phyloP scores from a whole-genome alignment of 92 coral and sea anemone species.

The Porites evermanni region DNA sequence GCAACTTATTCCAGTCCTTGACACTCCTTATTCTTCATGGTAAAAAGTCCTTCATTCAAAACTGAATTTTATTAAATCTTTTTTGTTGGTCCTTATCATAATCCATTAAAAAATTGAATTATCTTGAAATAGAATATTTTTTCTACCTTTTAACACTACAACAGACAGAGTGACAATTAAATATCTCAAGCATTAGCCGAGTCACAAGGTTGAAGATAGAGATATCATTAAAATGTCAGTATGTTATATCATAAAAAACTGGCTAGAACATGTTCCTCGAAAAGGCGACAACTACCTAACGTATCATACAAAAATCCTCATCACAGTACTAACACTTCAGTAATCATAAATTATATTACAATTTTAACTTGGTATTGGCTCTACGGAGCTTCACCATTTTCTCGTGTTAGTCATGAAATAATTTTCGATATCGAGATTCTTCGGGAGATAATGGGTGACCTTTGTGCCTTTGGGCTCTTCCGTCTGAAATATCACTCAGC shows the following conservation, averaged over 20 bases:
- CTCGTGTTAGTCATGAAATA: conserved; percentile 47
- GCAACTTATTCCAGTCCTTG: too few relatives aligned
- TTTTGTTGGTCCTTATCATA: neutral
- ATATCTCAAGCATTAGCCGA: neutral
- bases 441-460: conserved; percentile 38
- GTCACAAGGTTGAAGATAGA: conserved; percentile 22
- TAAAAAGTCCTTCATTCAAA: too few relatives aligned
- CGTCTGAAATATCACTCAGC: conserved; percentile 17
- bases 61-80: neutral
- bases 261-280: neutral
- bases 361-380: neutral
- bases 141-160: neutral
- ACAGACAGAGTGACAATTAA: conserved; percentile 27
- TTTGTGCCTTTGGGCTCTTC: conserved; percentile 4
- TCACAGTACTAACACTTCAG: neutral
- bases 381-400: neutral
- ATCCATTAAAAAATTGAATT: neutral
- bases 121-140: neutral
- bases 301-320: neutral
- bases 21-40: too few relatives aligned
- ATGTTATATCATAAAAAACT: neutral
- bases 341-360: neutral
- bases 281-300: too few relatives aligned
- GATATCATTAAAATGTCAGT: neutral
- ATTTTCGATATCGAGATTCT: conserved; percentile 45